Evolutionary conservation across 1,140 invertebrate species (phyloP).

Genomic region (Drosophila cardini): DNA sequence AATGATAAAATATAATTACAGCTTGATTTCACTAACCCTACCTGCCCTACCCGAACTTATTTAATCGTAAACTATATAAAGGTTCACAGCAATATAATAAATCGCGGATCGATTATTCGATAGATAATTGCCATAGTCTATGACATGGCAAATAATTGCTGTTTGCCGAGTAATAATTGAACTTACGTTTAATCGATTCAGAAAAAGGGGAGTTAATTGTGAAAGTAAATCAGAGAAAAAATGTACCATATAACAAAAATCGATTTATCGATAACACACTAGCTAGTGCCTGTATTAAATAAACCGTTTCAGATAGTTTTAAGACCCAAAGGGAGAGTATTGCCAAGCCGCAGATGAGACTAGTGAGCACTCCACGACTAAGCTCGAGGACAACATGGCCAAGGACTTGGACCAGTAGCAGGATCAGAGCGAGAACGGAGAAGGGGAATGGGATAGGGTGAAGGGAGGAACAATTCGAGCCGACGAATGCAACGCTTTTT

Average conservation of each 20-base stretch:
- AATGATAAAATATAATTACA: no score
- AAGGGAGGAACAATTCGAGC: background rate
- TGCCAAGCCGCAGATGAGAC: slow-evolving; percentile 15
- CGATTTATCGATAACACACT: background rate
- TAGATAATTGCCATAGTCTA: no score
- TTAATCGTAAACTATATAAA: no score
- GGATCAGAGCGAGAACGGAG: background rate
- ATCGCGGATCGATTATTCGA: no score
- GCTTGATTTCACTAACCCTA: no score
- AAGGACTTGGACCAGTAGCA: background rate
- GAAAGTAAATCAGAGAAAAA: no score
- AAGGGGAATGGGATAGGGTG: background rate
- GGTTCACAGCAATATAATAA: no score
- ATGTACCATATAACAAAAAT: background rate
- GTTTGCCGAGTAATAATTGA: no score
- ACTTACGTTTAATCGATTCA: no score
- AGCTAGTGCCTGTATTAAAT: background rate
- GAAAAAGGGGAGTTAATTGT: no score
- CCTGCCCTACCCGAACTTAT: no score
- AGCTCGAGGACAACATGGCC: slow-evolving; percentile 28
- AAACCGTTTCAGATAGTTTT: background rate
- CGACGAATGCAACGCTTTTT: slow-evolving; percentile 59
- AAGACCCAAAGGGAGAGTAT: background rate
- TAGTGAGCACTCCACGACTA: background rate
- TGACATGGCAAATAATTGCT: no score